Conservation (phyloP, 2,888 invertebrate genomes). For the Drosophila nigritarsus region DNA sequence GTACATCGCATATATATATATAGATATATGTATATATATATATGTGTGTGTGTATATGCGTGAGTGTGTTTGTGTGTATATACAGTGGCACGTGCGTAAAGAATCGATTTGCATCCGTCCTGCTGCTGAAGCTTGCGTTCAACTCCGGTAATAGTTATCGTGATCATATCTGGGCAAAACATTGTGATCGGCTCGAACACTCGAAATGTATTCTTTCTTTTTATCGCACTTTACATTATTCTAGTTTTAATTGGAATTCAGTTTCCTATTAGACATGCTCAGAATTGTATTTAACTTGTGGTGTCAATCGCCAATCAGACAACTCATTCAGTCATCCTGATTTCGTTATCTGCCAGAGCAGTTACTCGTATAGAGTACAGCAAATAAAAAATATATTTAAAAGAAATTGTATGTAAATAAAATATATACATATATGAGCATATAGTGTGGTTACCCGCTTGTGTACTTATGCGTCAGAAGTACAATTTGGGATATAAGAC, state of each 20-base stretch:
- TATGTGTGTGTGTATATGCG: background rate
- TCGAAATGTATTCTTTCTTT: background rate
- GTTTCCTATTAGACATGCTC: background rate
- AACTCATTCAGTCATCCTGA: background rate
- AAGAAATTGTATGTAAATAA: background rate
- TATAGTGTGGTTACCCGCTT: background rate
- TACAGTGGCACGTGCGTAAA: slow-evolving; percentile 45
- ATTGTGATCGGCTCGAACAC: background rate
- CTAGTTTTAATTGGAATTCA: background rate
- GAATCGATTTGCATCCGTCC: slow-evolving; percentile 38
- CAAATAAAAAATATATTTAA: background rate
- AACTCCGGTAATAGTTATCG: slow-evolving; percentile 14
- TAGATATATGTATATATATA: background rate
- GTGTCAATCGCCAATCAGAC: too few species aligned
- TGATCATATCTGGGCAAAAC: slow-evolving; percentile 13
- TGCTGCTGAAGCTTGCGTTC: slow-evolving; percentile 13
- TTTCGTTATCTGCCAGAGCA: too few species aligned
- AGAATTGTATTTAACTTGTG: background rate
- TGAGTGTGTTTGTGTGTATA: background rate
- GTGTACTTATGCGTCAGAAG: too few species aligned
- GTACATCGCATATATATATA: slow-evolving; percentile 3
- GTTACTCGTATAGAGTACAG: background rate
- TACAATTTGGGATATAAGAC: background rate
- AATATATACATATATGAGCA: background rate
- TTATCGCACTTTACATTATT: background rate